A percentile compares a stretch with the other conserved stretches of the same genome.
These are phyloP conservation scores for Austrofundulus limnaeus DNA, from an alignment of 2,113 vertebrate genomes.

Conservation along the genomic window DNA sequence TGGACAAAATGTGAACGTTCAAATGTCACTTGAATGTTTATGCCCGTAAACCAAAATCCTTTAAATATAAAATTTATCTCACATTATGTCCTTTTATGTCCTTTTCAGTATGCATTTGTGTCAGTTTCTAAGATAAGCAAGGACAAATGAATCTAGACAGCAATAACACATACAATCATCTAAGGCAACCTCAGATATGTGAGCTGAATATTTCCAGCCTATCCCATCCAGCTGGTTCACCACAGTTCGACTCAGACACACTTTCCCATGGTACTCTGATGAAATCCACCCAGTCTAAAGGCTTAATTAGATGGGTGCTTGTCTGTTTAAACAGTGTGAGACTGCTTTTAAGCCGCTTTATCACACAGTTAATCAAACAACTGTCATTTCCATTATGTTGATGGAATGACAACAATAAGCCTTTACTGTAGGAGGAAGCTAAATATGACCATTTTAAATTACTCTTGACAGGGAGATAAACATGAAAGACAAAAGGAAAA, in stretches of 20 bases:
- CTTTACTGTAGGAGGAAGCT: slow-evolving; percentile 12
- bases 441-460: slow-evolving; percentile 14
- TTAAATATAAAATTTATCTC: slow-evolving; percentile 5
- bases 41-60: slow-evolving; percentile 11
- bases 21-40: slow-evolving; percentile 15
- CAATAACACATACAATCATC: slow-evolving; percentile 36
- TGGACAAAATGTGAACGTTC: too few relatives aligned
- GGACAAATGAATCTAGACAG: slow-evolving; percentile 22
- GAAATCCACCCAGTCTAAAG: slow-evolving; percentile 6
- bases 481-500: background rate
- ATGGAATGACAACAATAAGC: slow-evolving; percentile 13
- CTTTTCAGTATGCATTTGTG: slow-evolving; percentile 3
- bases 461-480: slow-evolving; percentile 6
- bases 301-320: slow-evolving; percentile 10
- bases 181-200: slow-evolving; percentile 46
- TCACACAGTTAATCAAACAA: slow-evolving; percentile 18
- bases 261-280: slow-evolving; percentile 46
- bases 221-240: slow-evolving; percentile 42
- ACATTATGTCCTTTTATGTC: slow-evolving; percentile 2
- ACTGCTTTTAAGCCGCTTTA: slow-evolving; percentile 13
- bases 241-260: slow-evolving; percentile 35
- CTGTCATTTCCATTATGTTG: slow-evolving; percentile 2
- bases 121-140: slow-evolving; percentile 22
- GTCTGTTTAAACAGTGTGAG: slow-evolving; percentile 11
- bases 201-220: slow-evolving; percentile 40